phyloP scores from a whole-genome alignment of 2,888 invertebrate species.

The Cosmopolites sordidus region DNA sequence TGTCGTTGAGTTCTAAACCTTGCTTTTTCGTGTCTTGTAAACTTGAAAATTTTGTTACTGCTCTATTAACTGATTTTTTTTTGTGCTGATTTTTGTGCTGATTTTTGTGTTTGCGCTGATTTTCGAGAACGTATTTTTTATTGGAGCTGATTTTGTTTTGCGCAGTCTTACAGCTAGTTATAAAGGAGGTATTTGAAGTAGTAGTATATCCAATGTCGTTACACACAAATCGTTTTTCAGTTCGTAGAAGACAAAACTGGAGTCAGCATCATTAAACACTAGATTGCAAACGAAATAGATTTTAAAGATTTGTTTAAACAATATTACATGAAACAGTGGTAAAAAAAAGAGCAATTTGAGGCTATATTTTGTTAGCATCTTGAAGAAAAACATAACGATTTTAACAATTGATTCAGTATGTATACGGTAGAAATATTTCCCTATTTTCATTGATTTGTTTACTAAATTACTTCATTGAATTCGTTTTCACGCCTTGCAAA shows the following conservation, averaged over 20 bases:
- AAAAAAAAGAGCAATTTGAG: conserved; percentile 66
- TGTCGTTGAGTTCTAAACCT: conserved; percentile 51
- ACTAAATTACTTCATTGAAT: too few species aligned
- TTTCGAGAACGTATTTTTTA: conserved; percentile 29
- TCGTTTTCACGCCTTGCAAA: too few species aligned
- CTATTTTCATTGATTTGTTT: conserved; percentile 40
- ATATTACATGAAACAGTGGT: conserved; percentile 64
- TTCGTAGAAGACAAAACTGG: conserved; percentile 59
- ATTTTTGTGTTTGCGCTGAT: conserved; percentile 15
- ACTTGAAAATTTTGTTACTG: conserved; percentile 10
- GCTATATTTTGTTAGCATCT: conserved; percentile 60
- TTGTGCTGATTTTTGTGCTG: conserved; percentile 29
- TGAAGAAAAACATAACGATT: conserved; percentile 61
- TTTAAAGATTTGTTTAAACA: conserved; percentile 62
- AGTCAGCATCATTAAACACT: conserved; percentile 61
- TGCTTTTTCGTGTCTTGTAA: conserved; percentile 30
- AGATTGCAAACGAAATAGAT: conserved; percentile 64
- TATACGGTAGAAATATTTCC: conserved; percentile 62
- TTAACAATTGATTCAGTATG: conserved; percentile 62
- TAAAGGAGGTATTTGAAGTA: conserved; percentile 29
- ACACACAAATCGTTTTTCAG: conserved; percentile 77
- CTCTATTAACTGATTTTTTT: conserved; percentile 29
- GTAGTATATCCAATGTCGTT: conserved; percentile 65
- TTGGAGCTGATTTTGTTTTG: conserved; percentile 39
- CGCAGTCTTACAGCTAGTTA: conserved; percentile 26